phyloP scores from a whole-genome alignment of 2,888 invertebrate species.

The Cordilura impudica region DNA sequence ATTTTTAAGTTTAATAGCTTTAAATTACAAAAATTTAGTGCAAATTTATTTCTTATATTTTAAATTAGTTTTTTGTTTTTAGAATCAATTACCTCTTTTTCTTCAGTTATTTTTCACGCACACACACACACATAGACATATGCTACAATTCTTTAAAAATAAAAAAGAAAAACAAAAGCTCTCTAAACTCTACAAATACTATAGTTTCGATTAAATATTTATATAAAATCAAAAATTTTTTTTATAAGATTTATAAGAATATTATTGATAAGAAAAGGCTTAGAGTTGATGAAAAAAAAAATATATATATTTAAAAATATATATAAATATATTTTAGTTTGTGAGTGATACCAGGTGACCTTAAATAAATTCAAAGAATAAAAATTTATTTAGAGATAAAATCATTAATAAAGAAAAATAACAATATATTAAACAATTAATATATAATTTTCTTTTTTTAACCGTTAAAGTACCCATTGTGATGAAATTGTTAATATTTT shows the following conservation, averaged over 20 bases:
- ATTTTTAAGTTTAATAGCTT: neutral
- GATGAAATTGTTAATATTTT: no score
- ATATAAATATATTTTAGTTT: constrained; percentile 64
- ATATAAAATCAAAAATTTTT: neutral
- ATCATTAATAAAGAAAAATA: constrained; percentile 47
- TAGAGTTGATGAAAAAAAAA: constrained; percentile 23
- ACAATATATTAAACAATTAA: constrained; percentile 26
- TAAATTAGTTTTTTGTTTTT: neutral
- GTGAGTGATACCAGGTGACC: constrained; percentile 78
- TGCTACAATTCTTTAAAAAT: neutral
- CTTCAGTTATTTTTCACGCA: constrained; percentile 23
- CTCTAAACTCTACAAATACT: neutral
- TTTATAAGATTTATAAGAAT: neutral
- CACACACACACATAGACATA: constrained; percentile 7
- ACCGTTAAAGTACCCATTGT: no score
- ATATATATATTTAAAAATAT: constrained; percentile 24
- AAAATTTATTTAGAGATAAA: constrained; percentile 61
- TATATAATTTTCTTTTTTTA: neutral
- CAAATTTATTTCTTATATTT: neutral
- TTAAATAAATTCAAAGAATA: constrained; percentile 72
- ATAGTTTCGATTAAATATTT: neutral
- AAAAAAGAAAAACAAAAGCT: neutral
- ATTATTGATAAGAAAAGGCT: constrained; percentile 37
- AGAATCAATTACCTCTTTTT: neutral
- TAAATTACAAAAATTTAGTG: neutral